Conservation (phyloP, 2,888 invertebrate species). For the Drosophila nr. perissopoda region DNA sequence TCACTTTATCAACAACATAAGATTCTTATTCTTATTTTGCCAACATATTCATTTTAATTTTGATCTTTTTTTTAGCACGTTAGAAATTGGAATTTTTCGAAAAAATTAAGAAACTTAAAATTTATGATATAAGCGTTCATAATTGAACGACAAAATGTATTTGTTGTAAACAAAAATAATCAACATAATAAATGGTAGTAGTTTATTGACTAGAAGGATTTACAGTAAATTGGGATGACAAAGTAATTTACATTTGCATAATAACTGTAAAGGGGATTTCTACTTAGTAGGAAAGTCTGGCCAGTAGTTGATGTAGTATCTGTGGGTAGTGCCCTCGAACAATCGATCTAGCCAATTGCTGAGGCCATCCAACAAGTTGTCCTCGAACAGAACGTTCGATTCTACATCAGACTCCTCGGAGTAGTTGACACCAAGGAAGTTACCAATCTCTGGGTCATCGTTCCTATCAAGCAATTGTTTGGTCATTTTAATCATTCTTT, state of each 20-base stretch:
- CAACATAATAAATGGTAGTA: conserved; percentile 28
- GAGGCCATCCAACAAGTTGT: conserved; percentile 94
- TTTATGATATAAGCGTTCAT: neutral
- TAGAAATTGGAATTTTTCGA: neutral
- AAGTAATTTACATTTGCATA: conserved; percentile 49
- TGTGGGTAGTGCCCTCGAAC: conserved; percentile 97
- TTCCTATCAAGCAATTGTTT: conserved; percentile 85
- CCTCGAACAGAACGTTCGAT: conserved; percentile 87
- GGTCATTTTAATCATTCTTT: conserved; percentile 91
- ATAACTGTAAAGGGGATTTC: conserved; percentile 47
- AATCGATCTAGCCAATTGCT: conserved; percentile 98
- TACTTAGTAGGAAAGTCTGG: conserved; percentile 96
- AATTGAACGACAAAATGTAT: neutral
- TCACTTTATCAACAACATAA: neutral
- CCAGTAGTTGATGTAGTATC: conserved; percentile 99
- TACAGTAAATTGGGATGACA: conserved; percentile 42
- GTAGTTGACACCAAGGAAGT: conserved; percentile 93
- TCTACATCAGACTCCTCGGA: conserved; percentile 87
- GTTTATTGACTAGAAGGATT: conserved; percentile 60
- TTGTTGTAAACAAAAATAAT: conserved; percentile 18
- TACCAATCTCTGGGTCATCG: conserved; percentile 92
- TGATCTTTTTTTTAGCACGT: neutral
- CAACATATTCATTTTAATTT: neutral
- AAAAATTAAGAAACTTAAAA: neutral
- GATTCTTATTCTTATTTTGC: neutral